Percentiles rank a stretch among this genome's conserved stretches.
phyloP scores from a whole-genome alignment of 1,140 invertebrate genomes.

The Brachionus koreanus region DNA sequence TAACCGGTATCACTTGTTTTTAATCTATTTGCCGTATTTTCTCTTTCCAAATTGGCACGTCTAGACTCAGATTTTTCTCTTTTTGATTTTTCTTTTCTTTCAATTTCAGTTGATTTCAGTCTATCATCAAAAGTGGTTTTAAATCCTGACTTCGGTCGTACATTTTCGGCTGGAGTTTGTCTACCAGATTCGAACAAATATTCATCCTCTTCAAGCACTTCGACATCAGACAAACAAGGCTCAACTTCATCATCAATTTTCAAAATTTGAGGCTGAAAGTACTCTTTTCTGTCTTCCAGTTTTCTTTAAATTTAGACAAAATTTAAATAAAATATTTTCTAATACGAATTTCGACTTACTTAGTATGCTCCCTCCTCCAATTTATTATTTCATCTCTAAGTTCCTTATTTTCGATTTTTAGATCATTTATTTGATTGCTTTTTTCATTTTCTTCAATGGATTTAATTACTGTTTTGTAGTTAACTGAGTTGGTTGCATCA shows the following conservation, averaged over 20 bases:
- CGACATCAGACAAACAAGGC: neutral
- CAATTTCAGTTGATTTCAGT: neutral
- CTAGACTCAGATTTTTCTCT: neutral
- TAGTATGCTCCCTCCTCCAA: slow-evolving; percentile 38
- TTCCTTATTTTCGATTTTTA: slow-evolving; percentile 34
- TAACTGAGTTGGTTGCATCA: neutral
- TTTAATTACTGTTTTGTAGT: slow-evolving; percentile 27
- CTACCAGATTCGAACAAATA: neutral
- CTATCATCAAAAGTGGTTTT: neutral
- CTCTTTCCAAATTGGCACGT: neutral
- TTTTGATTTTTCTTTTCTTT: neutral
- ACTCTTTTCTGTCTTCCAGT: slow-evolving; percentile 30
- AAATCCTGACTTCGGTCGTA: slow-evolving; percentile 5
- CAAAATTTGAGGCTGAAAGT: slow-evolving; percentile 38
- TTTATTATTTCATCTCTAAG: slow-evolving; percentile 12
- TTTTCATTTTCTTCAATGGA: slow-evolving; percentile 8
- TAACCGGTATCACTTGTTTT: slow-evolving; percentile 44
- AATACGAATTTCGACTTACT: neutral
- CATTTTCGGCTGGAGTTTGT: neutral
- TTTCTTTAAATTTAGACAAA: slow-evolving; percentile 4
- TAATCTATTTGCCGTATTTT: neutral
- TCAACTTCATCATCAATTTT: slow-evolving; percentile 32
- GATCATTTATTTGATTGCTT: neutral
- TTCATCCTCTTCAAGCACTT: slow-evolving; percentile 34
- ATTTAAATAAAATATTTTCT: neutral